A percentile compares a stretch with the other conserved stretches of the same genome.
Evolutionary conservation across 2,888 invertebrate species (phyloP).

Genomic region (Drosophila hamatofila): DNA sequence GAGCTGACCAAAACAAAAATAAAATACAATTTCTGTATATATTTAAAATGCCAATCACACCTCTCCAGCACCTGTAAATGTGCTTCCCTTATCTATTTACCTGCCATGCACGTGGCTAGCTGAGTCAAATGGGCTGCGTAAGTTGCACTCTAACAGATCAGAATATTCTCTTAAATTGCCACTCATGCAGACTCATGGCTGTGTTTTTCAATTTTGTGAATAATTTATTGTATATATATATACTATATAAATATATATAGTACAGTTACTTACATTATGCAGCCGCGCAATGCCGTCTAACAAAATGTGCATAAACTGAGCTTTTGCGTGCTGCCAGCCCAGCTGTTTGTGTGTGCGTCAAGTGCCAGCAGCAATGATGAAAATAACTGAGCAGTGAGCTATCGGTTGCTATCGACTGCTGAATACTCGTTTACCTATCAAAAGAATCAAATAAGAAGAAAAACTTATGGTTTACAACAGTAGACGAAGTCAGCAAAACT

Average conservation of each 20-base stretch:
- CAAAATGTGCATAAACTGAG: conserved; percentile 50
- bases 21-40: conserved; percentile 1
- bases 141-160: not conserved
- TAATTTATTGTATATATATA: not conserved
- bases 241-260: not conserved
- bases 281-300: conserved; percentile 25
- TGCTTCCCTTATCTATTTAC: conserved; percentile 6
- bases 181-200: not conserved
- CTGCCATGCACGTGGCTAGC: not conserved
- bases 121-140: conserved; percentile 2
- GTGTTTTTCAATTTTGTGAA: not conserved
- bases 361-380: not conserved
- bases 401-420: not conserved
- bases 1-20: not conserved
- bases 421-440: not conserved
- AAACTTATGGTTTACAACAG: too few relatives aligned
- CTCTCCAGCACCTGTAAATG: conserved; percentile 9
- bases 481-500: too few relatives aligned
- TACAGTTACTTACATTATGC: not conserved
- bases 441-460: too few relatives aligned
- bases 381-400: not conserved
- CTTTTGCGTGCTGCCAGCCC: conserved; percentile 21
- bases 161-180: not conserved
- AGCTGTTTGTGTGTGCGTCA: conserved; percentile 1
- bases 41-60: conserved; percentile 24